Base-by-base conservation (phyloP, 2,797 vertebrate genomes). In the Emys orbicularis region DNA sequence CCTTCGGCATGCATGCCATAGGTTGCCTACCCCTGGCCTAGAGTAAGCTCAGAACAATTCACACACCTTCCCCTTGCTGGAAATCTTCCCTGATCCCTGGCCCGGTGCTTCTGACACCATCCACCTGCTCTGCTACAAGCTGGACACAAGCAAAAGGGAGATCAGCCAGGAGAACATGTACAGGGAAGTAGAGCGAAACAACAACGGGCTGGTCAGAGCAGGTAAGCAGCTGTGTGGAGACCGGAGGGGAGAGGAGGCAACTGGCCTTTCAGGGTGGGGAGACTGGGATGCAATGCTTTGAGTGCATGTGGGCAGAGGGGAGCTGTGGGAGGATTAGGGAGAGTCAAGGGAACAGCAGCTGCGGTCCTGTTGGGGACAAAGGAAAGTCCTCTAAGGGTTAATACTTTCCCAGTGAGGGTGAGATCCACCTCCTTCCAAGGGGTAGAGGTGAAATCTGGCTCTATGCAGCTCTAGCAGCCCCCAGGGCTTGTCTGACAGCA, bases 381-480 rank as follows among this genome's bases (percentile, higher is more conserved):
- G 68, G 3, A 15, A 72, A 74, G 74, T 13, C 95, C 57, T 8
- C 34, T 1, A 1, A 57, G 59, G 44, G 85, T 85, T 92, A 91
- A 93, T 72, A 29, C 74, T 81, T 84, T 90, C 90, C 61, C 81
- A 54, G 79, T 44, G 44, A 89, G 90, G 56, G 79, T 25, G 88
- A 93, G 90, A 91, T 61, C 21, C 68, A 84, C n/a, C 90, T 89
- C 87, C 9, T 57, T 87, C n/a, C 56, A 65, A 0, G 1, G 93
- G 50, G 59, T 37, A 92, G 88, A 88, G 91, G 89, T 86, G 91
- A 94, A 95, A 94, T 5, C 34, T 4, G 12, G 54, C 16, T 93
- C 85, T 37, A 50, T 0, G 0, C 25, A 18, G 86, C 80, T 61
- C 83, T 52, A 1, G 2, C n/a, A n/a, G 79, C 74, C 87, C 56